Evolutionary conservation across 2,113 vertebrate genomes (phyloP).

Genomic region (Apistogramma diplotaenia): DNA sequence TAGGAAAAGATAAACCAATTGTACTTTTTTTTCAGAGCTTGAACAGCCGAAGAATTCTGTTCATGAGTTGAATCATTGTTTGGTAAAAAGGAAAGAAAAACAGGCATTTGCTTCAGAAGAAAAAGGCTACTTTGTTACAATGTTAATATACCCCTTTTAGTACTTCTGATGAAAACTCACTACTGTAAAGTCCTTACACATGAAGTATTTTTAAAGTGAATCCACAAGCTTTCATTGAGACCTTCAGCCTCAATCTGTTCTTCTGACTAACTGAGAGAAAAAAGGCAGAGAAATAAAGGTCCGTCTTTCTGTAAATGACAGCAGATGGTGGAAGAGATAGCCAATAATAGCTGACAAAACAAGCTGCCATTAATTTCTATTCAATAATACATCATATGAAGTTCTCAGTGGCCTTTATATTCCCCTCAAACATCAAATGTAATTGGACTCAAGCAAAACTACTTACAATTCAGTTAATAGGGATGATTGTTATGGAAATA

Average conservation of each 20-base stretch:
- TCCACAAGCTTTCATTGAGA: not conserved
- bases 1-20: not conserved
- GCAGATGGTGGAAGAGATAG: constrained; percentile 58
- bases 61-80: not conserved
- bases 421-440: constrained; percentile 47
- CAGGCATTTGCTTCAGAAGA: not conserved
- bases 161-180: not conserved
- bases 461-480: constrained; percentile 40
- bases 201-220: not conserved
- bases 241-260: constrained; percentile 36
- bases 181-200: not conserved
- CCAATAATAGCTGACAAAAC: constrained; percentile 57
- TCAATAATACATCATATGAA: constrained; percentile 52
- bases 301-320: constrained; percentile 43
- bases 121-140: not conserved
- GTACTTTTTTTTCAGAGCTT: not conserved
- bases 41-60: not conserved
- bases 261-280: constrained; percentile 21
- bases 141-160: not conserved
- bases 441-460: constrained; percentile 59
- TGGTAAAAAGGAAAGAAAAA: not conserved
- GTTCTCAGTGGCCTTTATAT: constrained; percentile 47
- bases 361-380: constrained; percentile 59
- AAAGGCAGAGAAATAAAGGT: constrained; percentile 8
- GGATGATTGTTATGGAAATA: constrained; percentile 52